These are phyloP conservation scores for Cyclophora punctaria DNA, from an alignment of 2,888 invertebrate genomes.

Conservation along the genomic window DNA sequence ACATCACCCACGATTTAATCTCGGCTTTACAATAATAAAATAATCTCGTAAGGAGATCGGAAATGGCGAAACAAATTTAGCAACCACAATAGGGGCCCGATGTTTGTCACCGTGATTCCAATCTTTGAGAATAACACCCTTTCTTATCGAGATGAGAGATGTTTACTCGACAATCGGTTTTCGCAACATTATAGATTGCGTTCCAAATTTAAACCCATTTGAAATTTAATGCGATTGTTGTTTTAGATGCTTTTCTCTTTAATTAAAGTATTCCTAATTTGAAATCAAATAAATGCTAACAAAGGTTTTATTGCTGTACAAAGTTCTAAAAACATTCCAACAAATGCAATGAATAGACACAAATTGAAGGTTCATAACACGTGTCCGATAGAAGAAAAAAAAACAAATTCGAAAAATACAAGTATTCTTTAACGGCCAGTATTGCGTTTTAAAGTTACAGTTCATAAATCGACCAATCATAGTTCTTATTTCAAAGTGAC, in stretches of 20 bases:
- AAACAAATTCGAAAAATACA: constrained; percentile 14
- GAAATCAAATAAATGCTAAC: background rate
- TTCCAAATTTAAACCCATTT: background rate
- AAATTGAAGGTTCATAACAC: constrained; percentile 64
- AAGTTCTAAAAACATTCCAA: constrained; percentile 32
- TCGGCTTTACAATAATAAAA: constrained; percentile 58
- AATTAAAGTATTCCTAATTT: too few relatives aligned
- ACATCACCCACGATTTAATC: constrained; percentile 28
- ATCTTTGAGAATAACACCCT: constrained; percentile 57
- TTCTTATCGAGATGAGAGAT: constrained; percentile 55
- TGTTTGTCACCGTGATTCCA: constrained; percentile 63
- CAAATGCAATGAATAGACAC: constrained; percentile 58
- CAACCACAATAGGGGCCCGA: constrained; percentile 61
- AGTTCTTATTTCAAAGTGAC: constrained; percentile 19
- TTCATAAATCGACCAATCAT: constrained; percentile 12
- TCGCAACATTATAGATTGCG: constrained; percentile 12
- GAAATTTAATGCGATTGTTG: too few relatives aligned
- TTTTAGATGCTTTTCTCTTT: too few relatives aligned
- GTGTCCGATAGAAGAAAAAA: constrained; percentile 47
- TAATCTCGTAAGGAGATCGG: constrained; percentile 67
- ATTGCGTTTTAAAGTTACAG: constrained; percentile 11
- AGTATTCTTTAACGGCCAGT: constrained; percentile 17
- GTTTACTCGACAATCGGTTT: constrained; percentile 19
- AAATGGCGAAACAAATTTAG: constrained; percentile 71
- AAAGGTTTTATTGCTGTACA: constrained; percentile 20